A percentile compares a stretch with the other conserved stretches of the same genome.
Evolutionary conservation across 23 tunicate genomes (phyloP).

Genomic region (Halocynthia aurantium): DNA sequence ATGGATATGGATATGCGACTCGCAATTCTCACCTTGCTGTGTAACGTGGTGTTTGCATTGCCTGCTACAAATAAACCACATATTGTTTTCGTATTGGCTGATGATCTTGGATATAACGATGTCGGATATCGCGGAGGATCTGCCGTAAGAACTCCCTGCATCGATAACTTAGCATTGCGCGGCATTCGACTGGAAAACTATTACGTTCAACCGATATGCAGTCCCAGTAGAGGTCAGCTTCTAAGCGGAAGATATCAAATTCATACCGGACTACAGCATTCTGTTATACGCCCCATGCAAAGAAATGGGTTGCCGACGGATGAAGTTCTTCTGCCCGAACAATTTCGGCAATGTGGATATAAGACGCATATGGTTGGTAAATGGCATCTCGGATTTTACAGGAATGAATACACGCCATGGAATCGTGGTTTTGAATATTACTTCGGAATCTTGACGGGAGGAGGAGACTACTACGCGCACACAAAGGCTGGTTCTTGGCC

Average conservation of each 20-base stretch:
- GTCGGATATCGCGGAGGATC: slow-evolving; percentile 67
- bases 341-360: slow-evolving; percentile 75
- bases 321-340: slow-evolving; percentile 63
- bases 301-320: slow-evolving; percentile 57
- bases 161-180: slow-evolving; percentile 42
- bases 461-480: slow-evolving; percentile 38
- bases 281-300: slow-evolving; percentile 36
- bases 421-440: slow-evolving; percentile 79
- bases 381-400: slow-evolving; percentile 83
- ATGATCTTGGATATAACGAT: slow-evolving; percentile 80
- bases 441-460: slow-evolving; percentile 58
- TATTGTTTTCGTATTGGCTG: slow-evolving; percentile 19
- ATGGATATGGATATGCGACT: too few species aligned
- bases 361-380: slow-evolving; percentile 85
- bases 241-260: slow-evolving; percentile 80
- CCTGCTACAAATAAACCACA: not conserved
- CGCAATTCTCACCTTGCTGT: too few species aligned
- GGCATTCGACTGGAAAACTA: slow-evolving; percentile 68
- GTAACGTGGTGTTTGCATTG: too few species aligned
- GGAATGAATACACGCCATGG: slow-evolving; percentile 79
- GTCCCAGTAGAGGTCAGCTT: slow-evolving; percentile 63
- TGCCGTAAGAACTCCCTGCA: slow-evolving; percentile 56
- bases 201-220: slow-evolving; percentile 81
- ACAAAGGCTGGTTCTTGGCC: slow-evolving; percentile 1
- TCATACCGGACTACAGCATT: slow-evolving; percentile 75